Conservation (phyloP, 1,140 invertebrate genomes). For the Drosophila kanapiae region DNA sequence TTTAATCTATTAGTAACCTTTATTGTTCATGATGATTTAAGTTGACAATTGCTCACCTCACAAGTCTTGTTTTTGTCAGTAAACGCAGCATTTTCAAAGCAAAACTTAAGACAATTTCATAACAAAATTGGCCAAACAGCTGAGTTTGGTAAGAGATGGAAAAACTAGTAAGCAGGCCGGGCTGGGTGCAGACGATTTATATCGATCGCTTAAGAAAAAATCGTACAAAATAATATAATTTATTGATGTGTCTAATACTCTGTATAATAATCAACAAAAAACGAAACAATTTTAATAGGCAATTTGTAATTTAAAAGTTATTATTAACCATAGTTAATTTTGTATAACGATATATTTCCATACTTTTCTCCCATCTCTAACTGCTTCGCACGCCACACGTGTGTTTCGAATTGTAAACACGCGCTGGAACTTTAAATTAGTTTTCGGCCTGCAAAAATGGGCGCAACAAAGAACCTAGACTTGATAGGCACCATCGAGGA, state of each 20-base stretch:
- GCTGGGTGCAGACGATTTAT: background rate
- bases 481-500: constrained; percentile 90
- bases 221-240: too few species aligned
- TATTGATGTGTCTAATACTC: too few species aligned
- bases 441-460: constrained; percentile 55
- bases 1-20: background rate
- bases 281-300: background rate
- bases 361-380: constrained; percentile 13
- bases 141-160: constrained; percentile 22
- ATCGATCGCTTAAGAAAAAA: constrained; percentile 14
- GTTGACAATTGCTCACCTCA: constrained; percentile 23
- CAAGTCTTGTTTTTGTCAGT: constrained; percentile 47
- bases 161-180: background rate
- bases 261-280: background rate
- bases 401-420: constrained; percentile 66
- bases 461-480: constrained; percentile 75
- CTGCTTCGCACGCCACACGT: constrained; percentile 54
- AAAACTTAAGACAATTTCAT: constrained; percentile 64
- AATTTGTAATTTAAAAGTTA: background rate
- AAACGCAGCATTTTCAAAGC: constrained; percentile 64
- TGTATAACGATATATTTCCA: background rate
- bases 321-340: too few species aligned
- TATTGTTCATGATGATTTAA: background rate
- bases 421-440: constrained; percentile 39
- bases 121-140: constrained; percentile 66